Percentiles rank a stretch among this genome's conserved stretches.
Evolutionary conservation across 2,888 invertebrate species (phyloP).

Genomic region (Alloplasta piceator): DNA sequence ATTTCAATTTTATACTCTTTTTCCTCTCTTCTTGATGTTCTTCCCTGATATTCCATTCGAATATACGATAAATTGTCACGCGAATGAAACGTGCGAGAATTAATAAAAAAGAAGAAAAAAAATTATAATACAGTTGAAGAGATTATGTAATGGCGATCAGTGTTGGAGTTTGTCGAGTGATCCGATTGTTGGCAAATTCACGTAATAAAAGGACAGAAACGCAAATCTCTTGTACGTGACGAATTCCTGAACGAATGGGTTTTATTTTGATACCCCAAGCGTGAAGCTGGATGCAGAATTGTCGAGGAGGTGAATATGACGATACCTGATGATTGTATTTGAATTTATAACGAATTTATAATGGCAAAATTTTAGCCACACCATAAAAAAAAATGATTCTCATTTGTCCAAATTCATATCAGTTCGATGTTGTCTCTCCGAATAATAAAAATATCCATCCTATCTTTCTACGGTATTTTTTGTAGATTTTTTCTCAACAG

Average conservation of each 20-base stretch:
- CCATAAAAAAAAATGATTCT: conserved; percentile 30
- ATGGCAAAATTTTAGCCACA: conserved; percentile 37
- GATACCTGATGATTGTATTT: background rate
- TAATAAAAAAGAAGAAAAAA: background rate
- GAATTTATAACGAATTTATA: background rate
- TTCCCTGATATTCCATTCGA: background rate
- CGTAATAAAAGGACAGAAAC: conserved; percentile 69
- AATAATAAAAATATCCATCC: no score
- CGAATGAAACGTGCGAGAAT: background rate
- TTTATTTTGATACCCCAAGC: conserved; percentile 64
- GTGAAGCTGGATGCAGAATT: background rate
- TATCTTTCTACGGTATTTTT: no score
- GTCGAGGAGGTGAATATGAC: background rate
- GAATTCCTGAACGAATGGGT: conserved; percentile 78
- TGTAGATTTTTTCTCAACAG: no score
- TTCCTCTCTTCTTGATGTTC: background rate
- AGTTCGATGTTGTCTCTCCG: no score
- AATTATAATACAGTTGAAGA: conserved; percentile 1
- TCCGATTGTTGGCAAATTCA: conserved; percentile 72
- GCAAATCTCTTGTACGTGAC: conserved; percentile 82
- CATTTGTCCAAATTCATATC: conserved; percentile 31
- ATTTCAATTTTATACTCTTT: background rate
- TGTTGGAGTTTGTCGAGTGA: conserved; percentile 68
- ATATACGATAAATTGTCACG: background rate
- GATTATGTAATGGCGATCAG: conserved; percentile 69